These are phyloP conservation scores for Lucifuga dentata DNA, from an alignment of 2,113 vertebrate species.

Conservation along the genomic window DNA sequence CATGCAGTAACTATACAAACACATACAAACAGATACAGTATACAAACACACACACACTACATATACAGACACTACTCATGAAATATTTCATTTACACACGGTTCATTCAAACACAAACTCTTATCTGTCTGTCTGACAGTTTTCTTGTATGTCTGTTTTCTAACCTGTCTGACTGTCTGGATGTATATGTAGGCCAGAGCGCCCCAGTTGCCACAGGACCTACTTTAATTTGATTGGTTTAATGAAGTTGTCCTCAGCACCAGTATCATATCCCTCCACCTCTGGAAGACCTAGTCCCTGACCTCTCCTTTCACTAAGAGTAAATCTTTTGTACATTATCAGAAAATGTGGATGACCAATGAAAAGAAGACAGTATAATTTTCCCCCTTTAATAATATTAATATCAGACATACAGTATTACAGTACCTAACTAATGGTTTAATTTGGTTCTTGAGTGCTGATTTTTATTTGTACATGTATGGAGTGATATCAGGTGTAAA, in stretches of 20 bases:
- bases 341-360: not conserved
- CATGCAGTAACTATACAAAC: slow-evolving; percentile 67
- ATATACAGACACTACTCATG: slow-evolving; percentile 4
- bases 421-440: not conserved
- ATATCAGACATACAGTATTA: not conserved
- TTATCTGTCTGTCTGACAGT: slow-evolving; percentile 15
- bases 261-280: slow-evolving; percentile 22
- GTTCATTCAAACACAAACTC: slow-evolving; percentile 24
- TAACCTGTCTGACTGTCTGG: not conserved
- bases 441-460: not conserved
- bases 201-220: slow-evolving; percentile 70
- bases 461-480: slow-evolving; percentile 4
- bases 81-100: slow-evolving; percentile 24
- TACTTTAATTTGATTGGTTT: slow-evolving; percentile 73
- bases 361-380: not conserved
- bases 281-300: slow-evolving; percentile 43
- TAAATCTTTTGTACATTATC: not conserved
- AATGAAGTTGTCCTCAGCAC: slow-evolving; percentile 41
- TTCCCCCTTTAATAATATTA: not conserved
- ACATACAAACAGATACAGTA: slow-evolving; percentile 8
- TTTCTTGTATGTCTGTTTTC: slow-evolving; percentile 12
- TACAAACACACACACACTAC: not conserved
- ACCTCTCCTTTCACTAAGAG: slow-evolving; percentile 21
- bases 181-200: slow-evolving; percentile 66
- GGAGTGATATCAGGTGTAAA: slow-evolving; percentile 10